Base-by-base conservation (phyloP, 2,888 invertebrate species). In the Chrysolina haemoptera region DNA sequence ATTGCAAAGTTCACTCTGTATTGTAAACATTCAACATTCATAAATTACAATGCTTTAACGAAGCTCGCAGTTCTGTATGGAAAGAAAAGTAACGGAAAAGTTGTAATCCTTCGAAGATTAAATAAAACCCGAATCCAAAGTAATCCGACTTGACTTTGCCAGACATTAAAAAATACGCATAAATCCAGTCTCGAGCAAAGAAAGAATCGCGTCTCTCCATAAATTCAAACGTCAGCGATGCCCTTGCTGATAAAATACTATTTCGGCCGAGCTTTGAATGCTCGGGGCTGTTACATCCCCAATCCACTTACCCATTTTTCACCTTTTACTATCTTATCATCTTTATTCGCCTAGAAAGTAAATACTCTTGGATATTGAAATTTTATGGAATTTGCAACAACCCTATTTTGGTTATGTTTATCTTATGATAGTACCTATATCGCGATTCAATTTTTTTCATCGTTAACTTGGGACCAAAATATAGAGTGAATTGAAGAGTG, bases 261-360 rank as follows among this genome's bases (percentile, higher is more conserved):
- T 53, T 53, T 53, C 50, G 11, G 18, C 4, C 20, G 12, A 18
- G 18, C 53, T 18, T 53, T 53, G 53, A 53, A 53, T 20, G 53
- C 53, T 20, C 0, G 18, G 12, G 53, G 53, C 53, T 53, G 20
- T 10, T 12, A 53, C 53, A 20, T 53, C 20, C 53, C 53, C 53
- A 53, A 53, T 53, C 20, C 53, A 20, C 20, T 20, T 53, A 20
- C 53, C 4, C 20, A 53, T 53, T 53, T 20, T 53, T 53, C 53
- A 53, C 53, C 53, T 53, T 53, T 18, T 20, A 20, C 53, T 22
- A 53, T 53, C 53, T 53, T 20, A 18, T 53, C 53, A 53, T 53
- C 53, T 53, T 53, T 20, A 53, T 53, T 12, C 53, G 20, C 53
- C 11, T 53, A 2, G 53, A 53, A 53, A 20, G 53, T 53, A 53